These are phyloP conservation scores for Pempheris klunzingeri DNA, from an alignment of 2,797 vertebrate genomes.

Conservation along the genomic window DNA sequence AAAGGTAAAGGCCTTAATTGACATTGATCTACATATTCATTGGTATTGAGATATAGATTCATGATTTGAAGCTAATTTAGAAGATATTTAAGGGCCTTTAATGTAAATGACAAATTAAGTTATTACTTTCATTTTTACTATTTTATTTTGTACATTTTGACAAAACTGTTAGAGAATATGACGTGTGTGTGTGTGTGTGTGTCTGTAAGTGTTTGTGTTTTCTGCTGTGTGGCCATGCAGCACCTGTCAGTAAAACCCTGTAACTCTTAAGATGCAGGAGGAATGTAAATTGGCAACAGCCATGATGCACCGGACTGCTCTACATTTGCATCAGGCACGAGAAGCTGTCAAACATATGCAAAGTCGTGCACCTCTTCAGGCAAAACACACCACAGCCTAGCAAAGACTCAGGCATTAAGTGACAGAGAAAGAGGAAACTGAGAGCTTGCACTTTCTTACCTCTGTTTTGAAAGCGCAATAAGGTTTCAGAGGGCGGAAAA, in stretches of 20 bases:
- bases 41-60: not conserved
- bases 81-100: not conserved
- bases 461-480: conserved; percentile 35
- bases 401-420: conserved; percentile 17
- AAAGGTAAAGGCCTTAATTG: not conserved
- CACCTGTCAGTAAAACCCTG: conserved; percentile 8
- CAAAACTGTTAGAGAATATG: not conserved
- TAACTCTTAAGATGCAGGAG: not conserved
- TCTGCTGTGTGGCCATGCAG: conserved; percentile 2
- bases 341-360: conserved; percentile 46
- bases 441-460: conserved; percentile 18
- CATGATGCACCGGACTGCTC: conserved; percentile 4
- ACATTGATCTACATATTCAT: too few species aligned
- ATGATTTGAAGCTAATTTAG: not conserved
- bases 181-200: not conserved
- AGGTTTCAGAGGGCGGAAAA: conserved; percentile 43
- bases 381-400: conserved; percentile 28
- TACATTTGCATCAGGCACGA: conserved; percentile 19
- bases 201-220: not conserved
- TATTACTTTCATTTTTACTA: not conserved
- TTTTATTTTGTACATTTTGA: not conserved
- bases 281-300: conserved; percentile 35
- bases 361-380: conserved; percentile 15
- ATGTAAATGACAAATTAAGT: not conserved
- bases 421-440: conserved; percentile 22